Percentiles rank a stretch among this genome's conserved stretches.
These are phyloP conservation scores for Catonia carolina DNA, from an alignment of 2,888 invertebrate genomes.

Conservation along the genomic window DNA sequence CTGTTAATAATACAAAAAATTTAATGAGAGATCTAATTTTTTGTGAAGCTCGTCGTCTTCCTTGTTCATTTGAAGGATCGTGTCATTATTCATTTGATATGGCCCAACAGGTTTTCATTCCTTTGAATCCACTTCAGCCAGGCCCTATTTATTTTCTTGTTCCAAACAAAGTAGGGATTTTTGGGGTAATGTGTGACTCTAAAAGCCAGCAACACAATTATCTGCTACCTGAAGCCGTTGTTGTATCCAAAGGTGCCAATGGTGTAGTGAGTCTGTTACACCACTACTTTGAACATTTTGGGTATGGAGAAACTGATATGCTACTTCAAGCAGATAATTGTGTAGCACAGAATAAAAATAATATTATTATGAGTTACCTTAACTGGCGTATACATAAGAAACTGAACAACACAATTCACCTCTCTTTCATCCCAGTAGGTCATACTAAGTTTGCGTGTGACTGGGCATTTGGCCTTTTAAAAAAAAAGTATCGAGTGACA, in stretches of 20 bases:
- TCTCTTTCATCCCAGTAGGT: background rate
- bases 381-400: constrained; percentile 1
- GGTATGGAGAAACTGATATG: constrained; percentile 11
- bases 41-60: background rate
- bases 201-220: constrained; percentile 16
- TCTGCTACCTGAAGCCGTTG: constrained; percentile 13
- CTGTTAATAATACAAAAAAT: background rate
- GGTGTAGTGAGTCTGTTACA: background rate
- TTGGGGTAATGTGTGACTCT: constrained; percentile 21
- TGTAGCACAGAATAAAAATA: constrained; percentile 23
- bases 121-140: constrained; percentile 16
- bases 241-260: background rate
- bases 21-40: background rate
- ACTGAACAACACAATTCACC: background rate
- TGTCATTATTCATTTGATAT: constrained; percentile 17
- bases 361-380: background rate
- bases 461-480: constrained; percentile 3
- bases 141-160: constrained; percentile 20
- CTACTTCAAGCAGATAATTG: constrained; percentile 19
- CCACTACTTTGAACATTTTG: background rate
- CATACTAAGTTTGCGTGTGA: constrained; percentile 3
- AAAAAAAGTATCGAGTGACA: background rate
- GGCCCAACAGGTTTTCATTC: constrained; percentile 23
- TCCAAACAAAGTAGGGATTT: constrained; percentile 18
- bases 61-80: background rate